Evolutionary conservation across 2,797 vertebrate species (phyloP), one percentile per base, ranked within the genome.

Genomic region (Sebastes taczanowskii): DNA sequence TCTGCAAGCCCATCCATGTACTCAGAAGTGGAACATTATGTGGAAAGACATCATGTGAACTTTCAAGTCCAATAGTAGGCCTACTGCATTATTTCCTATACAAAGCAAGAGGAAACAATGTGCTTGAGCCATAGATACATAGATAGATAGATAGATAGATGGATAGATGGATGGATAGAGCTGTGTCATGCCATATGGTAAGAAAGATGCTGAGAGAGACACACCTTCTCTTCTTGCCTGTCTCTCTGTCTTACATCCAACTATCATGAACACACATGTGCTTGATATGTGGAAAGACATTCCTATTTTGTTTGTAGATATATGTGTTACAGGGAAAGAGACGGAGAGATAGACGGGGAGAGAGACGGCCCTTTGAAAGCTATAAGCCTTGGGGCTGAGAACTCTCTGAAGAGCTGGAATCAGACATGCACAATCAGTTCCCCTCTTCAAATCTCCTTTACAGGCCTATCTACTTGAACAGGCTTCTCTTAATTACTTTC

Each of bases 361-460:
- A 38, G 79, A 81, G 82, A 84, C 55, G 65, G 80, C 53, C 89
- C 92, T 94, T 94, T 94, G 92, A 95, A 94, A 94, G 91, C 92
- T 93, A 93, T 46, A 46, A 95, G 94, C 94, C 94, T 89, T 82
- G 83, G 85, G 91, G 94, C 92, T 94, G 92, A 92, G 91, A 94
- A 94, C 93, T 93, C 93, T 94, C 94, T 94, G 93, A 94, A 95
- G 93, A 94, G 87, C 92, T 93, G 91, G 92, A 96, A 95, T 95
- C 94, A 96, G 93, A 95, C 94, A 94, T 94, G 93, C 94, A 95
- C 94, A 95, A 95, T 95, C 95, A 96, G 94, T 94, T 94, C 92
- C 93, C 92, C 94, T 94, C 91, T 95, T 95, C 94, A 95, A 94
- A 95, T 95, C 94, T 95, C 92, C 91, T 94, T 95, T 92, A 78